Evolutionary conservation across 1,140 invertebrate species (phyloP), one percentile per base, ranked within the genome.

Genomic region (Micrasema minimum): DNA sequence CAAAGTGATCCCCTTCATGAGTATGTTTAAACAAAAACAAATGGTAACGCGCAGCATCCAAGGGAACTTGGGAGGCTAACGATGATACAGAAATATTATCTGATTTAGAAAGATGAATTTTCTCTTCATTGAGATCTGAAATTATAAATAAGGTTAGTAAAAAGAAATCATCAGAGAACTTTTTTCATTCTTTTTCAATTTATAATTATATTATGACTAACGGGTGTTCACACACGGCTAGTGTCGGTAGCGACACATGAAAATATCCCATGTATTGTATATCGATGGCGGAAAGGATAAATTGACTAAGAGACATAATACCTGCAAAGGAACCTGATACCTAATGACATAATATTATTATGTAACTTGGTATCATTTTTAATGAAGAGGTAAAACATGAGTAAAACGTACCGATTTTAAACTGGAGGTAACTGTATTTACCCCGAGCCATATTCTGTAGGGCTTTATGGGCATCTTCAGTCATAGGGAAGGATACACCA

Each of bases 401-500:
- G n/a, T n/a, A n/a, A n/a, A n/a, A n/a, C 26, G 7, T 71, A 87
- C 89, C 88, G 78, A 93, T 93, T 82, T 87, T 90, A 79, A 93
- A 89, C 79, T 93, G 91, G 76, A 93, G 85, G 81, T 93, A 93
- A 78, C 93, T 88, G 72, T 91, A 87, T 74, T 86, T 82, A 72
- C 90, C 88, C 75, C 85, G 82, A 70, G 85, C 82, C 80, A 92
- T 82, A 78, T 91, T 88, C 66, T 81, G 79, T 46, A 99, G 85
- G 53, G 92, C 93, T 66, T 90, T 85, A 74, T 90, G 87, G 0
- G 94, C 94, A 67, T 90, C 89, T 53, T 93, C 88, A 0, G 92
- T 91, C n/a, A 99, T 87, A 23, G 98, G 97, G 81, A 99, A 99
- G 1, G 91, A 87, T 18, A 99, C 90, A 16, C 96, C 96, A 71